Base-by-base conservation (phyloP, 1,140 invertebrate genomes). In the Temnothorax curvispinosus region DNA sequence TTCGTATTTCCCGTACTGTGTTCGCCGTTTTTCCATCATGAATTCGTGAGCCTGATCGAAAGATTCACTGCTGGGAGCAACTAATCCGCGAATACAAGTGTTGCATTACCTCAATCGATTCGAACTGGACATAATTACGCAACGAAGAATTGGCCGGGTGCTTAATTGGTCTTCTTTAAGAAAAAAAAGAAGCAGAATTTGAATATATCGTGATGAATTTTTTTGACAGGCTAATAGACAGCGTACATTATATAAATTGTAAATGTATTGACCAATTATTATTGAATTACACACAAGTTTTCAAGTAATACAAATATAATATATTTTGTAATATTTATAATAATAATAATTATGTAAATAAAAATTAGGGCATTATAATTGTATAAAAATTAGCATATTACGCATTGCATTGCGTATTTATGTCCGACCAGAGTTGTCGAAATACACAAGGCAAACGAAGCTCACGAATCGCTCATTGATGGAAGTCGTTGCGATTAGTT, bases 151-250 rank as follows among this genome's bases (percentile, higher is more conserved):
- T 65, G 6, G 6, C 7, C 4, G 18, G 6, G 0, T 38, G 4
- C 32, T 18, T 11, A 13, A 13, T 58, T 38, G 1, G 11, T 3
- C 47, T 47, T n/a, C 15, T n/a, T 74, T 41, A 41, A 69, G 27
- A 67, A 67, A 21, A 67, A 15, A 69, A 44, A n/a, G n/a, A 21
- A 44, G 3, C 15, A 7, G 2, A 32, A 50, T 21, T 74, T 74
- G 11, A 75, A 75, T 74, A 54, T 74, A 74, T 35, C 35, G 38
- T n/a, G 35, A 54, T 74, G 11, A 8, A 54, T 52, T 72, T 13
- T 47, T 18, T 52, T 13, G 47, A 27, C 27, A 27, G 27, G 27
- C 27, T 27, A 27, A 27, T 27, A 1, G n/a, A n/a, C n/a, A n/a
- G 47, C 47, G 47, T 13, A 1, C 0, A 13, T 47, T 13, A 47